phyloP scores from a whole-genome alignment of 2,888 invertebrate genomes.

The Hirtodrosophila duncani region DNA sequence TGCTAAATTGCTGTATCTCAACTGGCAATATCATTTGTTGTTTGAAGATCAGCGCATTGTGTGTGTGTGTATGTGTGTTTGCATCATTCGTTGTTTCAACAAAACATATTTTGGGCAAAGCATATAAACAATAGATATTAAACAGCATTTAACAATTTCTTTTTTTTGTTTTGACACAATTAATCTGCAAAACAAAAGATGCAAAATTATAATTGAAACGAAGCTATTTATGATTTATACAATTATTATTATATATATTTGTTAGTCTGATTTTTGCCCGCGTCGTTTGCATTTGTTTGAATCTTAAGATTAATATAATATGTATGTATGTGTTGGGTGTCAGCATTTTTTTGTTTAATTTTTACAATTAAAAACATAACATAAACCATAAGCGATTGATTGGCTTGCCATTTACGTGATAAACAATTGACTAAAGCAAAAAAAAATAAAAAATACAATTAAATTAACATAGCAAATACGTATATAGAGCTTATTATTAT shows the following conservation, averaged over 20 bases:
- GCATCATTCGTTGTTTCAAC: no score
- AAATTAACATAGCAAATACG: conserved; percentile 16
- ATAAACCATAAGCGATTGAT: conserved; percentile 49
- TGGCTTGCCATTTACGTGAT: conserved; percentile 43
- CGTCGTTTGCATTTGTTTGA: no score
- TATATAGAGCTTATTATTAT: no score
- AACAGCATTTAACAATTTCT: conserved; percentile 24
- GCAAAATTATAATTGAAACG: no score
- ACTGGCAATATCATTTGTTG: conserved; percentile 23
- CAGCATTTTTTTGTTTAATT: conserved; percentile 22
- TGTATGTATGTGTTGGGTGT: no score
- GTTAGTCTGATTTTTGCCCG: no score
- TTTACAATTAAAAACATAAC: conserved; percentile 44
- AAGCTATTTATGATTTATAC: no score
- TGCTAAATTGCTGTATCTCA: conserved; percentile 30
- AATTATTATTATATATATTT: no score
- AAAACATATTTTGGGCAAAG: conserved; percentile 14
- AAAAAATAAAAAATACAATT: conserved; percentile 18
- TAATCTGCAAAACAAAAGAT: no score
- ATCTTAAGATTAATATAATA: no score
- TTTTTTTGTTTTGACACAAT: conserved; percentile 23
- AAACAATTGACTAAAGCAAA: conserved; percentile 67
- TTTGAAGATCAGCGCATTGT: no score
- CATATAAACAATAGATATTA: conserved; percentile 16
- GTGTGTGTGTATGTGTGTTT: no score